Evolutionary conservation across 2,113 vertebrate species (phyloP).

Genomic region (Cyprichromis sp.): DNA sequence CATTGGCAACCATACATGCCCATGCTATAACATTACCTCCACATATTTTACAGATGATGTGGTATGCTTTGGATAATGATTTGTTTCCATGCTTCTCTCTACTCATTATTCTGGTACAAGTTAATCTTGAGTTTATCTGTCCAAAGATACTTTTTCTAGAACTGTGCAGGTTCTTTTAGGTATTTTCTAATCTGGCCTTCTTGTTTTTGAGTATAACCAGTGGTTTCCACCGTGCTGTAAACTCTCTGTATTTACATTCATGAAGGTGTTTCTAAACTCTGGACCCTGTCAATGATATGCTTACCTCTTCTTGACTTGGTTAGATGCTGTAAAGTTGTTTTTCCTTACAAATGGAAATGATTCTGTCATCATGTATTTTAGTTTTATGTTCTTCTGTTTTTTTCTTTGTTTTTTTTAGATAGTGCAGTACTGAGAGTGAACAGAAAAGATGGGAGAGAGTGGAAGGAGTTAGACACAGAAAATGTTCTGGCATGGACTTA

Average conservation of each 20-base stretch:
- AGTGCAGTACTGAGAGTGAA: not conserved
- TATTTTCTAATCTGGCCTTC: not conserved
- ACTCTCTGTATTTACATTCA: not conserved
- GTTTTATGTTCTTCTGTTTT: not conserved
- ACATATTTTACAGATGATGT: not conserved
- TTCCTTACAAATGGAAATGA: not conserved
- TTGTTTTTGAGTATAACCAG: not conserved
- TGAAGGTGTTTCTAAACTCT: not conserved
- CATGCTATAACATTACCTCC: not conserved
- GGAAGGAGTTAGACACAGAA: not conserved
- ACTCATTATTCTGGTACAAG: not conserved
- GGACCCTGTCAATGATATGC: not conserved
- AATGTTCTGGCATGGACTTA: not conserved
- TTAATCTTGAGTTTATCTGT: not conserved
- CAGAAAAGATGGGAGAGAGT: not conserved
- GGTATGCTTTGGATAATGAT: not conserved
- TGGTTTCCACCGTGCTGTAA: not conserved
- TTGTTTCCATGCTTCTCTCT: not conserved
- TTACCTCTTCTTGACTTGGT: not conserved
- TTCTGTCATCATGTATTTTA: not conserved
- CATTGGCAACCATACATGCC: not conserved
- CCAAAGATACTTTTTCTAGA: not conserved
- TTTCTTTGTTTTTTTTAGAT: not conserved
- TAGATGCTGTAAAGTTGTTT: not conserved
- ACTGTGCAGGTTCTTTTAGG: not conserved